These are phyloP conservation scores for Opisthocomus hoazin DNA, from an alignment of 2,113 vertebrate genomes.

Conservation along the genomic window DNA sequence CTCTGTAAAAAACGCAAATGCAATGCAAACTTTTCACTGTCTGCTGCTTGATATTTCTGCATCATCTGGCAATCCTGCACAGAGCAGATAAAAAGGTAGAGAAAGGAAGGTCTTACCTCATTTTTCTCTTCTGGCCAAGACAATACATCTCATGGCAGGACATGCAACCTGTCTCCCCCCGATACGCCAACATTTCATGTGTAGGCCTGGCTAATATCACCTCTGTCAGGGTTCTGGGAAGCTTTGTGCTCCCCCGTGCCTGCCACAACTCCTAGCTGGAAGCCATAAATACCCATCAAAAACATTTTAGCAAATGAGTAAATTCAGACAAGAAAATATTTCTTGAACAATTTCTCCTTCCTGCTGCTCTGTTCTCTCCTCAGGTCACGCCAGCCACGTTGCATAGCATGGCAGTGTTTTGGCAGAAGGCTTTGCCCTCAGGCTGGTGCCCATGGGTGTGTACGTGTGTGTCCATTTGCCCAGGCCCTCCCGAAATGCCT, in stretches of 20 bases:
- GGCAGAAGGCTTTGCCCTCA: accelerated
- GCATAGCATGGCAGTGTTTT: no score
- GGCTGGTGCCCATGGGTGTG: not conserved
- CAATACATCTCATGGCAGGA: not conserved
- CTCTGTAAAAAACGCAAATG: not conserved
- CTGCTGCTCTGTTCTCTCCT: not conserved
- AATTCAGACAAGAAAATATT: not conserved
- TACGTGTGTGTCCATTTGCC: not conserved
- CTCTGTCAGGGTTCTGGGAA: not conserved
- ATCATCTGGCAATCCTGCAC: not conserved
- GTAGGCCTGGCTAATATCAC: not conserved
- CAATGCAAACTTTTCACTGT: not conserved
- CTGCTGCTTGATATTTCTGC: not conserved
- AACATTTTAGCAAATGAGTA: not conserved
- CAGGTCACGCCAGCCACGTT: not conserved
- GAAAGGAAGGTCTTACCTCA: not conserved
- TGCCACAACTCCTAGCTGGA: not conserved
- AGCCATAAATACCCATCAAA: not conserved
- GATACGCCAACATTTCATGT: not conserved
- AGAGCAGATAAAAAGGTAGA: not conserved
- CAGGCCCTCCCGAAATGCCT: not conserved
- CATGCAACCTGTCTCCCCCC: not conserved
- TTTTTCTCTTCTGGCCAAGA: not conserved
- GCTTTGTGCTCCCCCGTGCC: not conserved
- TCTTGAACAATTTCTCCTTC: not conserved